These are phyloP conservation scores for Drosophila cyrtoloma DNA, from an alignment of 2,888 invertebrate genomes.

Conservation along the genomic window DNA sequence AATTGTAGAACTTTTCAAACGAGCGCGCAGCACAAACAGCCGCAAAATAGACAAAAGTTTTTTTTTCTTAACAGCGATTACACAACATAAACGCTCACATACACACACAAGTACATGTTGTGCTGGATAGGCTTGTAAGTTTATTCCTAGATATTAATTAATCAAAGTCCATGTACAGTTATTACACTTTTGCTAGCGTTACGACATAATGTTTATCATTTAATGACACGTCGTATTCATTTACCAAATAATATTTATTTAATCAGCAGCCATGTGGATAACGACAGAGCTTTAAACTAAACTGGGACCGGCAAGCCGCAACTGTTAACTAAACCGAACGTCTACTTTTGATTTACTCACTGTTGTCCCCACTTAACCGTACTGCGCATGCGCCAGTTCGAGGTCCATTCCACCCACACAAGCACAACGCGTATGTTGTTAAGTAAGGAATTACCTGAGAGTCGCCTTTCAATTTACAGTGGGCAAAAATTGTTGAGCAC, in stretches of 20 bases:
- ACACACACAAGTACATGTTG: background rate
- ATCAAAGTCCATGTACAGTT: conserved; percentile 1
- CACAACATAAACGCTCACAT: conserved; percentile 39
- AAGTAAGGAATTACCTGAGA: conserved; percentile 22
- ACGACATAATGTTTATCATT: conserved; percentile 35
- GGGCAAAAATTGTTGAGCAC: conserved; percentile 10
- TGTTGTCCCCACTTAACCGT: background rate
- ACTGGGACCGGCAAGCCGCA: conserved; percentile 61
- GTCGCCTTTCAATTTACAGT: conserved; percentile 1
- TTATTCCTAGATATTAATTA: background rate
- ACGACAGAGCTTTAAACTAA: conserved; percentile 2
- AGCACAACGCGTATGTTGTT: conserved; percentile 21
- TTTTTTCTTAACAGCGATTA: conserved; percentile 33
- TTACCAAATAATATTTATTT: conserved; percentile 14
- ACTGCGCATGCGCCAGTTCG: conserved; percentile 61
- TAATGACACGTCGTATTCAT: conserved; percentile 20
- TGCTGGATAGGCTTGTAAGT: background rate
- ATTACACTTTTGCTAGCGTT: conserved; percentile 5
- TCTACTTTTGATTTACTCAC: conserved; percentile 10
- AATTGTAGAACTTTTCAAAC: conserved; percentile 14
- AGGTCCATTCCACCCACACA: conserved; percentile 14
- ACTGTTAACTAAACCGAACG: conserved; percentile 52
- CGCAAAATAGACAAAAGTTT: conserved; percentile 44
- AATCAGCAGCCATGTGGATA: conserved; percentile 36
- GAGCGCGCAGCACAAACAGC: conserved; percentile 21